Base-by-base conservation (phyloP, 2,888 invertebrate genomes). In the Myopa testacea region DNA sequence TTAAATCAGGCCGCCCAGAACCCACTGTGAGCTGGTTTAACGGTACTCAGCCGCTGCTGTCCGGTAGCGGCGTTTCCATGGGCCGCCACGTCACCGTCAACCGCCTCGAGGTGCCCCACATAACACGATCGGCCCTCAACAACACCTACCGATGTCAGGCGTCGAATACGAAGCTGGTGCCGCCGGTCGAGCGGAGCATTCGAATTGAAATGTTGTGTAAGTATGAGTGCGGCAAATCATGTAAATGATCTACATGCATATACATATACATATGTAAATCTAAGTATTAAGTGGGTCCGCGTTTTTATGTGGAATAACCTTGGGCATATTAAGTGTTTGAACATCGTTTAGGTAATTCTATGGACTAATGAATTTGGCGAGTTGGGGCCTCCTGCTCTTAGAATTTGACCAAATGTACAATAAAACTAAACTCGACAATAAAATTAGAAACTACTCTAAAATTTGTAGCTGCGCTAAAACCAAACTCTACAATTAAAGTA, bases 131-230 rank as follows among this genome's bases (percentile, higher is more conserved):
- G 80, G 94, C 96, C 83, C 91, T 96, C 78, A 96, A 96, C 89
- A 95, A 95, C 62, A 95, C 95, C 52, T 96, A 94, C 91, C 95
- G 94, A 88, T 96, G 96, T 87, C 93, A 95, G 88, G 96, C 96
- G 14, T 93, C 94, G 78, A 96, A 96, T 88, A 96, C 96, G 67
- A 95, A 96, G 88, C 92, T 96, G 80, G 95, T 95, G 88, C 93
- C 94, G 86, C 95, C 96, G 1, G 92, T 94, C 77, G 95, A 96
- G 89, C 94, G 94, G 87, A 94, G 93, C 81, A 94, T 96, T 83
- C 92, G 95, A 84, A 91, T 96, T 84, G 96, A 96, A 88, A 93
- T 96, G 91, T 92, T 95, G 87, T 90, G 96, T 96, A 90, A 94
- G 95, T 94, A 83, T 78, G 52, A 65, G 19, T 52, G 19, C 37